Evolutionary conservation across 2,113 vertebrate species (phyloP).

Genomic region (Hemicordylus capensis): DNA sequence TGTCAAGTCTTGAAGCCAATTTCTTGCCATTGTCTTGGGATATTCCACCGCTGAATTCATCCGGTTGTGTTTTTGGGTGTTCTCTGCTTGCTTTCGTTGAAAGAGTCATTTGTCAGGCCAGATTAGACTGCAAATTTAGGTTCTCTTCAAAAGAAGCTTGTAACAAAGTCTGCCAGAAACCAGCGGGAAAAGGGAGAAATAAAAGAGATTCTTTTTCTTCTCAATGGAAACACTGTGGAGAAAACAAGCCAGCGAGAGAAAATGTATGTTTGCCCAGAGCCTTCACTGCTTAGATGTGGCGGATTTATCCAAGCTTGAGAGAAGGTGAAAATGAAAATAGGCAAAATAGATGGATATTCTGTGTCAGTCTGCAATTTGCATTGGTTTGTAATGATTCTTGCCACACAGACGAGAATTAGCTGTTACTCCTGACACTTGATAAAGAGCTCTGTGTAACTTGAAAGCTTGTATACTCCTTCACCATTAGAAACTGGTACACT

Average conservation of each 20-base stretch:
- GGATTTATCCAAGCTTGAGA: constrained; percentile 36
- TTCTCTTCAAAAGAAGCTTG: constrained; percentile 2
- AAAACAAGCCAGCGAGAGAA: constrained; percentile 18
- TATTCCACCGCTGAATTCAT: background rate
- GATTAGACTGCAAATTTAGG: constrained; percentile 13
- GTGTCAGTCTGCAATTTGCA: background rate
- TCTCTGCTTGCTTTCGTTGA: background rate
- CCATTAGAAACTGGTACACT: background rate
- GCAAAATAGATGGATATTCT: rapidly evolving
- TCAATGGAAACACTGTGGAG: constrained; percentile 31
- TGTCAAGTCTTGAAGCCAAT: background rate
- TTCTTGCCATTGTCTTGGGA: background rate
- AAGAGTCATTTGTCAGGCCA: constrained; percentile 40
- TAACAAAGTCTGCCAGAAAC: background rate
- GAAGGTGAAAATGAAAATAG: constrained; percentile 27
- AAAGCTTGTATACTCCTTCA: background rate
- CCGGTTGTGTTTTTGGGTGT: background rate
- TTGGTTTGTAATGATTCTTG: background rate
- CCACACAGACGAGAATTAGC: background rate
- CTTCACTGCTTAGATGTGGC: background rate
- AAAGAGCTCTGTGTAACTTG: background rate
- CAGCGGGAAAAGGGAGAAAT: background rate
- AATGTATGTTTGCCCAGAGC: constrained; percentile 28
- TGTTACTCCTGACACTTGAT: background rate
- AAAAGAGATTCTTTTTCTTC: background rate